phyloP scores from a whole-genome alignment of 2,797 vertebrate species.

The Manis javanica region DNA sequence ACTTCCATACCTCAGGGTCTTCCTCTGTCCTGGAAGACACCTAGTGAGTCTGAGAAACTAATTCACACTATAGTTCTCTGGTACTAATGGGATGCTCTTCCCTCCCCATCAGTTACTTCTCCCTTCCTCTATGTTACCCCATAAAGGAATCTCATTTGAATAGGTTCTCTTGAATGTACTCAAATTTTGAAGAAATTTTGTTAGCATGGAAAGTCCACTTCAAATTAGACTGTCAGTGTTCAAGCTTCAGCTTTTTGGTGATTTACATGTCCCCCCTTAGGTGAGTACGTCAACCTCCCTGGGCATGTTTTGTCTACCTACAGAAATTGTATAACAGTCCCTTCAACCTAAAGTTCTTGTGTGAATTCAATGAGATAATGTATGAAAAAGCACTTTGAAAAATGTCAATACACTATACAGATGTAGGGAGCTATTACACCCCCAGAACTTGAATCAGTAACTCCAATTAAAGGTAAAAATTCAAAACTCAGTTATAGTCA shows the following conservation, averaged over 20 bases:
- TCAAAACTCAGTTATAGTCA: not conserved
- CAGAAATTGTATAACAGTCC: not conserved
- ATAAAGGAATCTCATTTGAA: not conserved
- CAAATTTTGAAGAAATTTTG: not conserved
- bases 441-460: not conserved
- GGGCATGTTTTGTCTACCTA: not conserved
- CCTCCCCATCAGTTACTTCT: not conserved
- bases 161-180: not conserved
- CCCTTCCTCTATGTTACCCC: not conserved
- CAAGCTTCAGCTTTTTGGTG: not conserved
- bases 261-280: not conserved
- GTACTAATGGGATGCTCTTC: not conserved
- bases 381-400: not conserved
- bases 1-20: not conserved
- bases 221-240: not conserved
- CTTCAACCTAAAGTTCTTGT: not conserved
- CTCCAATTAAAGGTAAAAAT: not conserved
- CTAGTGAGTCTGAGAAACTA: not conserved
- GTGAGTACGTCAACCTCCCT: not conserved
- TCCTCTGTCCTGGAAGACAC: not conserved
- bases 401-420: not conserved
- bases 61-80: not conserved
- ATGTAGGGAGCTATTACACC: not conserved
- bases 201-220: not conserved
- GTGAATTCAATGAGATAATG: not conserved